phyloP scores from a whole-genome alignment of 1,140 invertebrate species.

The Chrysopa pallens region DNA sequence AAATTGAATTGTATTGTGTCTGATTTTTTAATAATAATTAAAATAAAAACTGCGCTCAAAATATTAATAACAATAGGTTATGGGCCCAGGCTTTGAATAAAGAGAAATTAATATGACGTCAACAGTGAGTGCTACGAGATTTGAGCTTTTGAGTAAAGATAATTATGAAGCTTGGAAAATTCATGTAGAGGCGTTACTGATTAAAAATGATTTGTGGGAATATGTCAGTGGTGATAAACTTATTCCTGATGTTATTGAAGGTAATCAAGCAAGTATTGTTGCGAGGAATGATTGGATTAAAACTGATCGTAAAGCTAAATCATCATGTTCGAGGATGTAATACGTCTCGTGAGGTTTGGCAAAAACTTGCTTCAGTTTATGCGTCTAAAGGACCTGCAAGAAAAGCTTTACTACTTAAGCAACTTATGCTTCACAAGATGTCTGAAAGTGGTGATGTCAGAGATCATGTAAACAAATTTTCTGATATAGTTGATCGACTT shows the following conservation, averaged over 20 bases:
- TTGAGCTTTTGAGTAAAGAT: conserved; percentile 5
- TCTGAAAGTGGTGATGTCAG: conserved; percentile 8
- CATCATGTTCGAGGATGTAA: too few species aligned
- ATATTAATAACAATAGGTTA: conserved; percentile 1
- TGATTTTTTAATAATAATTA: too few species aligned
- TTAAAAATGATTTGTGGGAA: conserved; percentile 7
- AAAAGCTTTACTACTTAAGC: too few species aligned
- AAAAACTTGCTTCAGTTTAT: too few species aligned
- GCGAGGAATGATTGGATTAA: conserved; percentile 1
- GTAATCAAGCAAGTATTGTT: not conserved
- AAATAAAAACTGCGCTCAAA: too few species aligned
- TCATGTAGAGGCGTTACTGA: conserved; percentile 7
- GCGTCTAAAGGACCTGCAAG: too few species aligned
- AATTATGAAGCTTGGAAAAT: conserved; percentile 11
- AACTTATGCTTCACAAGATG: conserved; percentile 11
- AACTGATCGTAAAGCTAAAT: conserved; percentile 7
- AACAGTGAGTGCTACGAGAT: not conserved
- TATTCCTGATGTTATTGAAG: not conserved
- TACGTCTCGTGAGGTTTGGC: too few species aligned
- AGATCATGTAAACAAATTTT: conserved; percentile 10
- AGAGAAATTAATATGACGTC: too few species aligned
- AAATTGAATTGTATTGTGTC: too few species aligned
- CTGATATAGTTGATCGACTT: conserved; percentile 12
- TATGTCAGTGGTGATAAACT: conserved; percentile 4
- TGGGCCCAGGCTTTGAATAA: conserved; percentile 1